Evolutionary conservation across 2,797 vertebrate species (phyloP).

Genomic region (Silurus aristotelis): DNA sequence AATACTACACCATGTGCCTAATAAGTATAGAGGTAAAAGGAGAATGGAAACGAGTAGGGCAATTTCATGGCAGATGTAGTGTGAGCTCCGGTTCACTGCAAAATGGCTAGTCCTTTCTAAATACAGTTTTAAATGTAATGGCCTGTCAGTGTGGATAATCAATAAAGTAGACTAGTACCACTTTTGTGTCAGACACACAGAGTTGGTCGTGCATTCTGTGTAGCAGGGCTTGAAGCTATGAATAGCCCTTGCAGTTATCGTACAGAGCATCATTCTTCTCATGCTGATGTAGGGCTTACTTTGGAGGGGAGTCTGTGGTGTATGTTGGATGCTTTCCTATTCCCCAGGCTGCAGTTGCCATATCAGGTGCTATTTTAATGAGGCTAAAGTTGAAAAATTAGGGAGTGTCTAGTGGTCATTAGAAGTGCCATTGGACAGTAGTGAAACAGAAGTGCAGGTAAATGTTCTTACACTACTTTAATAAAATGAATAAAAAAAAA

Average conservation of each 20-base stretch:
- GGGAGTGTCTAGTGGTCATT: conserved; percentile 68
- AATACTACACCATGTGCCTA: neutral
- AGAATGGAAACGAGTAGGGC: neutral
- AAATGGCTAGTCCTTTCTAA: conserved; percentile 33
- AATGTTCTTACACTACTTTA: conserved; percentile 20
- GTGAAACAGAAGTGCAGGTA: conserved; percentile 62
- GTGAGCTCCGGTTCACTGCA: conserved; percentile 34
- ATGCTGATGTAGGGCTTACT: conserved; percentile 72
- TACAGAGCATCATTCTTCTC: conserved; percentile 81
- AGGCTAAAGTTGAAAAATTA: conserved; percentile 70
- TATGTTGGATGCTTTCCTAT: conserved; percentile 76
- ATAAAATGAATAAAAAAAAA: conserved; percentile 61
- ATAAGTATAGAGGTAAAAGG: neutral
- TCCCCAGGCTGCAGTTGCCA: conserved; percentile 69
- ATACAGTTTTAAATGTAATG: conserved; percentile 29
- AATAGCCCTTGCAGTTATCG: conserved; percentile 74
- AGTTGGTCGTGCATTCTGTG: conserved; percentile 66
- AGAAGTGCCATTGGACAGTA: conserved; percentile 71
- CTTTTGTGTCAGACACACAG: conserved; percentile 69
- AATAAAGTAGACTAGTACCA: conserved; percentile 72
- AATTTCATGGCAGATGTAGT: conserved; percentile 38
- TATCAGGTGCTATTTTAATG: conserved; percentile 81
- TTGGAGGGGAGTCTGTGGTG: conserved; percentile 63
- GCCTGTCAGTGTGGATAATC: conserved; percentile 59
- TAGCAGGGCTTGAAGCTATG: conserved; percentile 66